Base-by-base conservation (phyloP, 2,888 invertebrate genomes). In the Tachina grossa region DNA sequence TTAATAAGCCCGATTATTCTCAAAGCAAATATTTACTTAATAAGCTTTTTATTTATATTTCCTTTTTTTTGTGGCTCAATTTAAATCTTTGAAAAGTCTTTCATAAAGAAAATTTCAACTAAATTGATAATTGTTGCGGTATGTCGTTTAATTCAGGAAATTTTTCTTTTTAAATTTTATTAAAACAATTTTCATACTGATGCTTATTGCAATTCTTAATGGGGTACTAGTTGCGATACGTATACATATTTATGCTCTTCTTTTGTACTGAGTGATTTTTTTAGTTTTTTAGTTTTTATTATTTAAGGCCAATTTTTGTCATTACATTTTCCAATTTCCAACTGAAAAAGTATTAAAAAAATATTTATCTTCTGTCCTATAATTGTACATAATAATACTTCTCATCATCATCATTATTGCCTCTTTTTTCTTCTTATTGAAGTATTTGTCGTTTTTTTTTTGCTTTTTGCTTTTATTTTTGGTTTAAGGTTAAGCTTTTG, bases 341-440 rank as follows among this genome's bases (percentile, higher is more conserved):
- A 59, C 39, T 41, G 13, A 19, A 59, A 22, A 59, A 22, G 57
- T 59, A 59, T 68, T 68, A 59, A 49, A 41, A 65, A 76, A 65
- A 49, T 65, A 31, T 55, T 78, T 68, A 69, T 59, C 47, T 72
- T 72, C 65, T 63, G 79, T 71, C 79, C 63, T 65, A 65, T 79
- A 79, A 72, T 79, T 80, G 72, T 66, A 66, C 57, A 66, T 80
- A 72, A 72, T 72, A 72, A 80, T 57, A 72, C 65, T 66, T 41
- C 41, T 78, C 59, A 57, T 77, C 65, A 69, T 68, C 68, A 65
- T 55, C 57, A 66, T 68, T 47, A 66, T 49, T 19, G 65, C 14
- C 41, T 45, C 14, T 31, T 39, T 63, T 45, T n/a, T 19, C 31
- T 78, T 78, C 31, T 22, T 55, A 9, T 51, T 47, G 6, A 39